Evolutionary conservation across 2,888 invertebrate genomes (phyloP), one percentile per base, ranked within the genome.

Genomic region (Eretmocerus hayati): DNA sequence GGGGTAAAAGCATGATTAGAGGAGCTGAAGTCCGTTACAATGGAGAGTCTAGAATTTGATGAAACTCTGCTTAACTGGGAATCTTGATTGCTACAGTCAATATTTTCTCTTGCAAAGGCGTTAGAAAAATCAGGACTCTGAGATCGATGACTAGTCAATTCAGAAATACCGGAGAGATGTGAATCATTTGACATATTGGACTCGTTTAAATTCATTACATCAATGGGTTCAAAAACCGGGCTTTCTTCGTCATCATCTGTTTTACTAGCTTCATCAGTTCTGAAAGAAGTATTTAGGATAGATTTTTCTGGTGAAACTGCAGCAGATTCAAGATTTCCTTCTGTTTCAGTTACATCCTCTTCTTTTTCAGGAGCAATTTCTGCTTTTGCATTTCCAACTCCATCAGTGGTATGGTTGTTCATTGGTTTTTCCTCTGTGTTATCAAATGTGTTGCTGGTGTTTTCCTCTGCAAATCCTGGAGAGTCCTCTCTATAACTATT

Each of bases 221-320:
- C 77, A 20, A 83, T 69, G 1, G 80, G 81, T 60, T 83, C 83
- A 65, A 83, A 83, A 1, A 79, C 78, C 1, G 83, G 83, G 45
- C 83, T 81, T 47, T 81, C 81, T 58, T 81, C 81, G 60, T 77
- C 81, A 44, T 71, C 74, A 56, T 78, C 79, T 5, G 59, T 58
- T 54, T 69, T 73, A 26, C 40, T 54, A 21, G 46, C 38, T 32
- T 75, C 75, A 40, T 76, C 74, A 1, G 69, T 62, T 52, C 69
- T 72, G 15, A 62, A 61, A 9, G 71, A 72, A 50, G 66, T 66
- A 35, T 65, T 65, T 15, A 53, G 52, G 45, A 30, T 46, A 22
- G 31, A 13, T 33, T 56, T 55, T 48, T 40, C 35, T 1, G 48
- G 36, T 37, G 53, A 48, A 23, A 31, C 53, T 11, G 43, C 19